Percentiles rank a stretch among this genome's conserved stretches.
phyloP scores from a whole-genome alignment of 2,888 invertebrate species.

The Acronicta aceris region DNA sequence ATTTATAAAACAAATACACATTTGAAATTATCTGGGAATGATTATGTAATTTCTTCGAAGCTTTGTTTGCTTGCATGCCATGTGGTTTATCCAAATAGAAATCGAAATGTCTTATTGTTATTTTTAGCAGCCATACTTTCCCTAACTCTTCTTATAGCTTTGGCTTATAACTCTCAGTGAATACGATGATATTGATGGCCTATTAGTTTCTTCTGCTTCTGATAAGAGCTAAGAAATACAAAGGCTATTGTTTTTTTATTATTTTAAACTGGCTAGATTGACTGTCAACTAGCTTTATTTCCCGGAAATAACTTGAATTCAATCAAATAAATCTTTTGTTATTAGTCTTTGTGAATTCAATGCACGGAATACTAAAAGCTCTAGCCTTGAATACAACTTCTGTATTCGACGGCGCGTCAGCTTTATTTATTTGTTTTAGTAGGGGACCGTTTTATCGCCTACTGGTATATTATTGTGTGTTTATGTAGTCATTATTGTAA shows the following conservation, averaged over 20 bases:
- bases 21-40: no score
- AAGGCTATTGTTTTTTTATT: no score
- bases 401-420: conserved; percentile 23
- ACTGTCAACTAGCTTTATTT: background rate
- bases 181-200: background rate
- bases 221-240: no score
- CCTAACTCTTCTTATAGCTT: no score
- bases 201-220: background rate
- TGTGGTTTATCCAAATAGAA: no score
- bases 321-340: conserved; percentile 38
- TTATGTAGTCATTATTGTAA: conserved; percentile 2
- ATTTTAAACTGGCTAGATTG: background rate
- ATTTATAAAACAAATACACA: no score
- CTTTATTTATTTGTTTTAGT: conserved; percentile 35
- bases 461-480: conserved; percentile 5
- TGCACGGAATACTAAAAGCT: conserved; percentile 41
- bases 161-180: no score
- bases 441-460: conserved; percentile 29
- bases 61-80: no score
- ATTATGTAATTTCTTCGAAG: no score
- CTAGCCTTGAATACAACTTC: conserved; percentile 34
- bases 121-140: no score
- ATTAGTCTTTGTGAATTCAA: conserved; percentile 39
- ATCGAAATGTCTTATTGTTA: no score
- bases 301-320: conserved; percentile 29